Conservation (phyloP, 2,797 vertebrate genomes). For the Hirundo rustica region DNA sequence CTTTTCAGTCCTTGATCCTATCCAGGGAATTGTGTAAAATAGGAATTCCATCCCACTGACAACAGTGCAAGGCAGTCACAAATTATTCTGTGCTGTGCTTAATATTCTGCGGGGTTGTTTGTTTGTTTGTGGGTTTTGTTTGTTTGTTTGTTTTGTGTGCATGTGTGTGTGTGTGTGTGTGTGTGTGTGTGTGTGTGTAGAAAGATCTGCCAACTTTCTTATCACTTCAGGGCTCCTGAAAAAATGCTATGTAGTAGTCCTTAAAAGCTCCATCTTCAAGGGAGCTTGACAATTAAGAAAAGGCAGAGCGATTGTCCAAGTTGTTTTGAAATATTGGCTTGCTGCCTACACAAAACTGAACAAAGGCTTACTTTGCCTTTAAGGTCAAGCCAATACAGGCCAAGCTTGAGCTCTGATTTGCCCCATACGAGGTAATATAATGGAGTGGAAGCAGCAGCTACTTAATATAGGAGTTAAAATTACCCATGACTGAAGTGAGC, state of each 20-base stretch:
- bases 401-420: constrained; percentile 77
- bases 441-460: constrained; percentile 81
- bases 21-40: not conserved
- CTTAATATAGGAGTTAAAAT: constrained; percentile 93
- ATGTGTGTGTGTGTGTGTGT: not conserved
- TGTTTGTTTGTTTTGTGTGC: no score
- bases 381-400: constrained; percentile 69
- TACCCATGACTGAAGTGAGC: constrained; percentile 88
- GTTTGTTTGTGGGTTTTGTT: no score
- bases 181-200: not conserved
- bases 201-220: constrained; percentile 54
- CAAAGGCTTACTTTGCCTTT: constrained; percentile 73
- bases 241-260: constrained; percentile 30
- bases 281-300: constrained; percentile 83
- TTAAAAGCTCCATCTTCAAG: constrained; percentile 76
- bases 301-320: constrained; percentile 72
- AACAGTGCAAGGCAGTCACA: not conserved
- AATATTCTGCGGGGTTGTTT: not conserved
- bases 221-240: constrained; percentile 6
- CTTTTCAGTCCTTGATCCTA: not conserved
- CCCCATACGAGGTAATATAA: constrained; percentile 86
- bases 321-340: constrained; percentile 81
- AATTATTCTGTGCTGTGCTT: not conserved
- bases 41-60: not conserved
- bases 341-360: constrained; percentile 70